Evolutionary conservation across 2,797 vertebrate genomes (phyloP), one percentile per base, ranked within the genome.

Genomic region (Myripristis jacobus): DNA sequence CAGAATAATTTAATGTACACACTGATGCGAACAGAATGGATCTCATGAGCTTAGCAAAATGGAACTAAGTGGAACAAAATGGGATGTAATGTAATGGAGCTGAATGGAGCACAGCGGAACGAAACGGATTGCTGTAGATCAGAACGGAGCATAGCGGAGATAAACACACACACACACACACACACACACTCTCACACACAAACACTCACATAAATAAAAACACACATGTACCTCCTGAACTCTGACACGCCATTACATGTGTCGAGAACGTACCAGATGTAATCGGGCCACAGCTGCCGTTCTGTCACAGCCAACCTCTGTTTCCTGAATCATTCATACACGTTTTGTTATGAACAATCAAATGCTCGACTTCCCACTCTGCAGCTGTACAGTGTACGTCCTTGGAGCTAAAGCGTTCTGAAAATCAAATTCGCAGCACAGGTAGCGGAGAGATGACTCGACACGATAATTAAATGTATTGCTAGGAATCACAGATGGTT

Each of bases 281-380:
- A 68, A 66, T 50, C 38, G 4, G 15, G 2, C 12, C 38, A 13
- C 13, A 24, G 4, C 48, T 29, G 27, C 27, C 27, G 6, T 29
- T 29, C 27, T 51, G 48, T 51, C 21, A 51, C 21, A 51, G 48
- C 10, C 48, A 18, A 43, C 55, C 41, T 64, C 16, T 67, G 70
- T 79, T 86, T 80, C 56, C 80, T 38, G 46, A 73, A 55, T 65
- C 69, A 36, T n/a, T 57, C 41, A 57, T 75, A 47, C 53, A 73
- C 31, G 15, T 29, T 5, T 83, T 66, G 47, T 75, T 55, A 71
- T 65, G 24, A 75, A 77, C 52, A 81, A 72, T 75, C 34, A 75
- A 66, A 70, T 29, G 10, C 36, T 58, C 50, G 69, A 64, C 74
- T 70, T 61, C 69, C 73, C 70, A 85, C 73, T 75, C 70, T 71